Conservation (phyloP, 2,888 invertebrate species). For the Scelioninae gen. 2 region DNA sequence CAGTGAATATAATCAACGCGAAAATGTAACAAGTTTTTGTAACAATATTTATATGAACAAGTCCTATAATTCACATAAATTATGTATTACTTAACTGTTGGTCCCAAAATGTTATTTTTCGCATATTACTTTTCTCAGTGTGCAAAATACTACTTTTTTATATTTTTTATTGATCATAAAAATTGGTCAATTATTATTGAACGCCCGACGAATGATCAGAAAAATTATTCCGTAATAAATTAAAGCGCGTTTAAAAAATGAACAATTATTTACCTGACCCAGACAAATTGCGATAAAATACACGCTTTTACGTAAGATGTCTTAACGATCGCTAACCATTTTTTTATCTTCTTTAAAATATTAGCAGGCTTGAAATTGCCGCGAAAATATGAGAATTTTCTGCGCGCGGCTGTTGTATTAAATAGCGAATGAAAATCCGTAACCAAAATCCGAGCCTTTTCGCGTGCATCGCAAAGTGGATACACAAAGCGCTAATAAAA, state of each 20-base stretch:
- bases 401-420: too few relatives aligned
- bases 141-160: too few relatives aligned
- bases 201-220: not conserved
- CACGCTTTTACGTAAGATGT: conserved; percentile 40
- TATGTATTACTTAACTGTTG: too few relatives aligned
- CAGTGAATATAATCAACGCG: too few relatives aligned
- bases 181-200: not conserved
- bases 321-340: conserved; percentile 32
- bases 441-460: conserved; percentile 11
- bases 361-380: conserved; percentile 10
- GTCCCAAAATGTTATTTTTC: too few relatives aligned
- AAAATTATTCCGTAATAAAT: conserved; percentile 37
- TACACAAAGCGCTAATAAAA: conserved; percentile 36
- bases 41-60: too few relatives aligned
- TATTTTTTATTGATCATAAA: too few relatives aligned
- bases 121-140: too few relatives aligned
- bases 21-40: too few relatives aligned
- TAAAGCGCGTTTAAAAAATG: conserved; percentile 30
- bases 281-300: conserved; percentile 49
- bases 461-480: not conserved
- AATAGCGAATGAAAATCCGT: conserved; percentile 11
- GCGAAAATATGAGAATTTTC: conserved; percentile 18
- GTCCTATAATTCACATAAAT: too few relatives aligned
- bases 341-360: conserved; percentile 33
- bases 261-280: conserved; percentile 48